A percentile compares a stretch with the other conserved stretches of the same genome.
These are phyloP conservation scores for Hymenopus coronatus DNA, from an alignment of 2,888 invertebrate species.

Conservation along the genomic window DNA sequence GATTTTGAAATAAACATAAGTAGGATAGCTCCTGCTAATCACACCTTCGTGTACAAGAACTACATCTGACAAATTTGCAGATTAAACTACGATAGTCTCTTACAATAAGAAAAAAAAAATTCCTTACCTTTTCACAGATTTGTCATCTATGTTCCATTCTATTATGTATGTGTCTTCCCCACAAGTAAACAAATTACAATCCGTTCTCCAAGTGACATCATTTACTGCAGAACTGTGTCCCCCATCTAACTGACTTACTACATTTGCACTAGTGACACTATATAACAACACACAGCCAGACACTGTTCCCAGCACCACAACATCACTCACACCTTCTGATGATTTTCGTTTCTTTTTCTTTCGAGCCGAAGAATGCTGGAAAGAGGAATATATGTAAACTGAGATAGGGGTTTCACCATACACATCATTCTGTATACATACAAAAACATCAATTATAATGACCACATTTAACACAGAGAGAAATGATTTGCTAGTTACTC, in stretches of 20 bases:
- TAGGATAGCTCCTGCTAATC: no score
- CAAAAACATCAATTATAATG: not conserved
- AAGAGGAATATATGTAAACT: not conserved
- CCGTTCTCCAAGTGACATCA: slow-evolving; percentile 57
- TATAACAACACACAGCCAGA: slow-evolving; percentile 71
- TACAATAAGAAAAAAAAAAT: not conserved
- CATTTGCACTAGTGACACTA: slow-evolving; percentile 62
- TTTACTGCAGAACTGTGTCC: slow-evolving; percentile 48
- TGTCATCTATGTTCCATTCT: slow-evolving; percentile 53
- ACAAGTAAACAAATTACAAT: slow-evolving; percentile 54
- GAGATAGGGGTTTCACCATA: not conserved
- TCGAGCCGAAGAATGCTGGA: slow-evolving; percentile 42
- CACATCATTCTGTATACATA: not conserved
- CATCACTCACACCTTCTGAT: slow-evolving; percentile 46
- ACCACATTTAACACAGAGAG: no score
- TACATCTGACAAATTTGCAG: no score
- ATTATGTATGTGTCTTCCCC: slow-evolving; percentile 57
- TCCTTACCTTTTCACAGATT: slow-evolving; percentile 51
- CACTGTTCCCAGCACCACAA: slow-evolving; percentile 70
- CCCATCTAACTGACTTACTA: slow-evolving; percentile 58
- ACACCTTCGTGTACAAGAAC: no score
- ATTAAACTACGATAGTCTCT: no score
- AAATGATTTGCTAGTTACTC: no score
- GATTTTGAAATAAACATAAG: no score
- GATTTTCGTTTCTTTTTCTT: slow-evolving; percentile 52